Base-by-base conservation (phyloP, 2,113 vertebrate species). In the Nesoenas mayeri region DNA sequence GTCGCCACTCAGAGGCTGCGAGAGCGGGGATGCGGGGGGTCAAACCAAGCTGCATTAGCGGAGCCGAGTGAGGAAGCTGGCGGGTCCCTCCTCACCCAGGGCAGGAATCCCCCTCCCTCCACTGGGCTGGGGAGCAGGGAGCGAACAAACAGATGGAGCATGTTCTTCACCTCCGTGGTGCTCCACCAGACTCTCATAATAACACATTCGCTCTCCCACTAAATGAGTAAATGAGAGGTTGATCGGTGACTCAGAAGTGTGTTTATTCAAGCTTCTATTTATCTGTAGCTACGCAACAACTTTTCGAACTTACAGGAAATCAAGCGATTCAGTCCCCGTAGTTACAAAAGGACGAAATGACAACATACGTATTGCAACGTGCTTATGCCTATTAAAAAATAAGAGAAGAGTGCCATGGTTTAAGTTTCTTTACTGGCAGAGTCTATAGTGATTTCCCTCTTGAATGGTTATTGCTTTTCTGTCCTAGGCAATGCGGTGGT, bases 191-290 rank as follows among this genome's bases (percentile, higher is more conserved):
- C 29, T 71, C 53, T 80, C 71, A 24, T 65, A 34, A 89, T 47
- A 78, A 88, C 60, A 70, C 51, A 29, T 91, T 62, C 38, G 13
- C 60, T 60, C 75, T 94, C 75, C 75, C 67, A 86, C 83, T 91
- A 81, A 96, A 92, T 78, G 56, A 70, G 36, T 86, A 94, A 95
- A 94, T 86, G 77, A 92, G 86, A 86, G 67, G 72, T 91, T 84
- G 96, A 91, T 53, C 58, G 83, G 62, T 95, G 89, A 97, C 72
- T 95, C 91, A 93, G 88, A 95, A 84, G 67, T n/a, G 60, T 44
- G 38, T 90, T 94, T 93, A 86, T 92, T 91, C 53, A 47, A 70
- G 58, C 51, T 66, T 77, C n/a, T 80, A 2, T 70, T 96, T 82
- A 77, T 78, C 79, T 62, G 32, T 15, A 81, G 67, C 85, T 81